phyloP scores from a whole-genome alignment of 2,888 invertebrate species.

The Serrognathus titanus region DNA sequence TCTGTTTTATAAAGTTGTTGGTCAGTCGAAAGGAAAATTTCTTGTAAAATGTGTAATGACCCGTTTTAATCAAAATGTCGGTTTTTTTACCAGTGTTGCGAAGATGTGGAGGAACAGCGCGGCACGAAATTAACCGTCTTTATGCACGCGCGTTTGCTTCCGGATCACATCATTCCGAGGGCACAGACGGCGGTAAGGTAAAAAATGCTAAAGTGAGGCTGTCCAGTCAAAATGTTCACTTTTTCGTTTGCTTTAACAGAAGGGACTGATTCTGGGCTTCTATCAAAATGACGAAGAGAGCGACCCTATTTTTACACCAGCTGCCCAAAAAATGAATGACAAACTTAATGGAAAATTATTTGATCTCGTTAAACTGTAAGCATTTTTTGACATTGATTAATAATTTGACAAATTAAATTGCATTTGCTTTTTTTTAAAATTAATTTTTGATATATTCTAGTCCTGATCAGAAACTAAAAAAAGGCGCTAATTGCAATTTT shows the following conservation, averaged over 20 bases:
- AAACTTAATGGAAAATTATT: slow-evolving; percentile 53
- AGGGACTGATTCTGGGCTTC: slow-evolving; percentile 56
- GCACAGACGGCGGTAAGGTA: slow-evolving; percentile 5
- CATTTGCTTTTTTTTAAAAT: too few relatives aligned
- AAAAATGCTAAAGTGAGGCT: too few relatives aligned
- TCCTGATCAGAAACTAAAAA: too few relatives aligned
- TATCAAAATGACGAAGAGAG: slow-evolving; percentile 49
- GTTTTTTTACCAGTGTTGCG: slow-evolving; percentile 24
- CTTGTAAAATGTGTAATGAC: slow-evolving; percentile 29
- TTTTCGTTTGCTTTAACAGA: slow-evolving; percentile 40
- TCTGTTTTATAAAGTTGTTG: slow-evolving; percentile 21
- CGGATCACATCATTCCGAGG: neutral
- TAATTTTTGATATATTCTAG: too few relatives aligned
- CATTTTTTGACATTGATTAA: slow-evolving; percentile 14
- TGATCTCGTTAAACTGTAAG: slow-evolving; percentile 53
- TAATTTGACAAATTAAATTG: too few relatives aligned
- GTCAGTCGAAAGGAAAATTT: slow-evolving; percentile 29
- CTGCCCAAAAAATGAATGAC: slow-evolving; percentile 53
- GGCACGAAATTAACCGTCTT: neutral
- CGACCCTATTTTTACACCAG: slow-evolving; percentile 51
- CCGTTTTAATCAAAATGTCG: slow-evolving; percentile 26
- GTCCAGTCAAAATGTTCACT: too few relatives aligned
- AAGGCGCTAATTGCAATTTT: too few relatives aligned
- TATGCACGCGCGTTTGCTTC: too few relatives aligned
- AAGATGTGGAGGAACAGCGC: slow-evolving; percentile 7